phyloP scores from a whole-genome alignment of 2,797 vertebrate genomes.

The Telmatherina bonti region DNA sequence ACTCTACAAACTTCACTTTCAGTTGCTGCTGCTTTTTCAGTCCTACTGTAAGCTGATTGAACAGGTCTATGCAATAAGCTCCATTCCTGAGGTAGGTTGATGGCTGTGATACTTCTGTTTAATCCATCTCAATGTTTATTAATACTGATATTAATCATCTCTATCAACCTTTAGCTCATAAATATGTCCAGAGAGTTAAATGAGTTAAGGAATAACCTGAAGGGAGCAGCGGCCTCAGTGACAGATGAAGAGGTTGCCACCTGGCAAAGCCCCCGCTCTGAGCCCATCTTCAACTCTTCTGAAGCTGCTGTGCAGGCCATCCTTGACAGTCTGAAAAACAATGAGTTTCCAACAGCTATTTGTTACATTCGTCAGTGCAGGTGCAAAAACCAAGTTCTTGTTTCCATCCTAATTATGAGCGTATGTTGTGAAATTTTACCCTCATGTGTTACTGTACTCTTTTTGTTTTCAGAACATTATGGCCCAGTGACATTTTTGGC shows the following conservation, averaged over 20 bases:
- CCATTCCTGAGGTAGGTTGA: constrained; percentile 90
- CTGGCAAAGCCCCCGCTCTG: constrained; percentile 68
- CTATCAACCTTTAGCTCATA: constrained; percentile 82
- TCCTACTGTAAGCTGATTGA: constrained; percentile 99
- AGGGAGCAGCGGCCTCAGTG: constrained; percentile 85
- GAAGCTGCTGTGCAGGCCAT: constrained; percentile 95
- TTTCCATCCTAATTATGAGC: neutral
- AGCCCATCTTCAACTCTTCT: constrained; percentile 86
- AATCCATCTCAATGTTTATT: constrained; percentile 9
- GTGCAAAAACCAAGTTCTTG: constrained; percentile 77
- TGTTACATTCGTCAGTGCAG: constrained; percentile 93
- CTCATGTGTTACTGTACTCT: neutral
- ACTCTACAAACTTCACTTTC: constrained; percentile 99
- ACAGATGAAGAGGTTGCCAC: constrained; percentile 74
- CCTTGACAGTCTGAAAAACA: constrained; percentile 91
- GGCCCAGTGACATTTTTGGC: constrained; percentile 98
- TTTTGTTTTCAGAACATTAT: constrained; percentile 84
- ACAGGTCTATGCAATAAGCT: constrained; percentile 92
- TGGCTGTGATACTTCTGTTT: neutral
- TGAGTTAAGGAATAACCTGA: constrained; percentile 90
- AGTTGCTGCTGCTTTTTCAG: constrained; percentile 98
- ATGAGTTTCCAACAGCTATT: constrained; percentile 87
- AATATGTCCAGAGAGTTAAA: constrained; percentile 96
- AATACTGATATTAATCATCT: constrained; percentile 2
- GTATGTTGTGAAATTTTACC: neutral